phyloP scores from a whole-genome alignment of 2,888 invertebrate species.

The Pristionchus japonicus region DNA sequence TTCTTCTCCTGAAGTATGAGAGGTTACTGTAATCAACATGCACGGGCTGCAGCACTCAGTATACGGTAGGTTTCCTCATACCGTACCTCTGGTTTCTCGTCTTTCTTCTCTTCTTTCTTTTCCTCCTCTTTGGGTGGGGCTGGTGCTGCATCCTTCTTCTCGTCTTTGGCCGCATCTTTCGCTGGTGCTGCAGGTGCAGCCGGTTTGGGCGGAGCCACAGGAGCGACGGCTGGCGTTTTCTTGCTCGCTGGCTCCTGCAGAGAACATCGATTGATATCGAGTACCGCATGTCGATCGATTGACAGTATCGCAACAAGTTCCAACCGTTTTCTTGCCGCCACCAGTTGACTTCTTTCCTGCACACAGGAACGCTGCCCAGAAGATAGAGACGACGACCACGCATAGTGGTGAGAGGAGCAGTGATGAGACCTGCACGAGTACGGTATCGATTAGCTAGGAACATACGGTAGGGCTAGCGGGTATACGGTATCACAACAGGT shows the following conservation, averaged over 20 bases:
- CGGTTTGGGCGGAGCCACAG: not conserved
- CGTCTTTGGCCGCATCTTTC: not conserved
- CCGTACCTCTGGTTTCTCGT: constrained; percentile 9
- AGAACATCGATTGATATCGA: not conserved
- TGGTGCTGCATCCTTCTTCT: not conserved
- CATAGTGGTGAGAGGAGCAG: not conserved
- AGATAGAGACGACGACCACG: not conserved
- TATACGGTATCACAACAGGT: not conserved
- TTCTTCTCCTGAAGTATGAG: not conserved
- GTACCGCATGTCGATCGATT: not conserved
- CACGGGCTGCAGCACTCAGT: too few relatives aligned
- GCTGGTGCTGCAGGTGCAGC: not conserved
- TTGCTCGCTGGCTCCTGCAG: not conserved
- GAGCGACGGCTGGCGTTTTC: not conserved
- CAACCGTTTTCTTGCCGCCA: too few relatives aligned
- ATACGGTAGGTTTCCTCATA: not conserved
- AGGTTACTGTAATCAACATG: not conserved
- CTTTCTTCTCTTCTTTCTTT: constrained; percentile 2
- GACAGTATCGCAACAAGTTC: not conserved
- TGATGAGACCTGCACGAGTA: not conserved
- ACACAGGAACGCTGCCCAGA: not conserved
- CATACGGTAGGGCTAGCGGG: not conserved
- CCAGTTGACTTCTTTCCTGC: not conserved
- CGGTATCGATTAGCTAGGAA: not conserved
- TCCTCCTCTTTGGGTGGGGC: not conserved